Base-by-base conservation (phyloP, 2,888 invertebrate species). In the Tachina grossa region DNA sequence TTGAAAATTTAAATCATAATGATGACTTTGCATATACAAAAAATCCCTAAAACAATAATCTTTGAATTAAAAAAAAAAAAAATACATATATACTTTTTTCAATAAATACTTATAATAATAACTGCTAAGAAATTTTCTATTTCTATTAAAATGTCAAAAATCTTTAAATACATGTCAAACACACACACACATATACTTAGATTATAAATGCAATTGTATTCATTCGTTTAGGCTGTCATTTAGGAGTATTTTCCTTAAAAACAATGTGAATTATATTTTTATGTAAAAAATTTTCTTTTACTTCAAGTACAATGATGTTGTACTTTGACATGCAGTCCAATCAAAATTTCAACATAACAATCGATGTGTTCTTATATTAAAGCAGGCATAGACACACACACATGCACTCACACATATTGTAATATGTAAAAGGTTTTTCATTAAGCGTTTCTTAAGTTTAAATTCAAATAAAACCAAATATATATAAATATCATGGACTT, bases 311-410 rank as follows among this genome's bases (percentile, higher is more conserved):
- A 71, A 63, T 61, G 13, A 63, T 61, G 13, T 59, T 71, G 19
- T 59, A 68, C 39, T 79, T 77, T 84, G 81, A 85, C 82, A 85
- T 75, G 71, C 75, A 82, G 85, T 85, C 85, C 53, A 82, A 65
- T 85, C 71, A 82, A 78, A 85, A 85, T 85, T 82, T 71, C 19
- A 69, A 85, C 75, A 75, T 65, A 75, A 82, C 65, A 82, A 85
- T 85, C 78, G 59, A 82, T 49, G 69, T 31, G 6, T 63, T 22
- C 43, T 31, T 11, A 39, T 41, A 57, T 49, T 47, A 51, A 71
- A 31, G 5, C 31, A 31, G 4, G 4, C 39, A 49, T n/a, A n/a
- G 22, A 63, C 45, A 65, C n/a, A 53, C 22, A 49, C 51, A 65
- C 13, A 9, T 14, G 14, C 14, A 6, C 16, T 39, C 10, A 47